Percentiles rank a stretch among this genome's conserved stretches.
These are phyloP conservation scores for Bothrops jararaca DNA, from an alignment of 2,113 vertebrate genomes.

Conservation along the genomic window DNA sequence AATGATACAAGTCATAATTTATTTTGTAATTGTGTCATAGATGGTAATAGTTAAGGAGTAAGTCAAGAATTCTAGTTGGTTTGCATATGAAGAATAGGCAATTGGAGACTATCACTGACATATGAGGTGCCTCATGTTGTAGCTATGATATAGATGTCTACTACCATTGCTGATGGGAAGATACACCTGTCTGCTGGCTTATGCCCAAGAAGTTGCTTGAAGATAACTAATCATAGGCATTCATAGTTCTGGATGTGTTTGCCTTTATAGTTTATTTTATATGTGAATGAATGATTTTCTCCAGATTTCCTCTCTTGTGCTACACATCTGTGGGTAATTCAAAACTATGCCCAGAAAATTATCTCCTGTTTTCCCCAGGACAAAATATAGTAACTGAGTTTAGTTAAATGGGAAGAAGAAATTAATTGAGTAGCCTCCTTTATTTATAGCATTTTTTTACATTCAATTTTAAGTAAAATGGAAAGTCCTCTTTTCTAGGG, in stretches of 20 bases:
- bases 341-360: not conserved
- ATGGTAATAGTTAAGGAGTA: not conserved
- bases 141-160: not conserved
- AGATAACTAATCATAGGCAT: not conserved
- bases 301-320: conserved; percentile 3
- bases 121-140: not conserved
- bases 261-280: not conserved
- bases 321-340: not conserved
- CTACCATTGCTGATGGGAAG: not conserved
- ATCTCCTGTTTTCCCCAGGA: not conserved
- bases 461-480: not conserved
- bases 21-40: not conserved
- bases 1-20: not conserved
- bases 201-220: not conserved
- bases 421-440: not conserved
- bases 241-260: not conserved
- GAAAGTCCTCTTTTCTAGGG: conserved; percentile 25
- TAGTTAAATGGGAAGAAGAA: conserved; percentile 11
- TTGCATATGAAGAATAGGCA: not conserved
- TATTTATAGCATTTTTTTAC: not conserved
- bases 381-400: not conserved
- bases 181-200: not conserved
- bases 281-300: not conserved
- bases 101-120: not conserved
- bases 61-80: not conserved